Evolutionary conservation across 1,140 invertebrate species (phyloP), one percentile per base, ranked within the genome.

Genomic region (Drosophila rufa): DNA sequence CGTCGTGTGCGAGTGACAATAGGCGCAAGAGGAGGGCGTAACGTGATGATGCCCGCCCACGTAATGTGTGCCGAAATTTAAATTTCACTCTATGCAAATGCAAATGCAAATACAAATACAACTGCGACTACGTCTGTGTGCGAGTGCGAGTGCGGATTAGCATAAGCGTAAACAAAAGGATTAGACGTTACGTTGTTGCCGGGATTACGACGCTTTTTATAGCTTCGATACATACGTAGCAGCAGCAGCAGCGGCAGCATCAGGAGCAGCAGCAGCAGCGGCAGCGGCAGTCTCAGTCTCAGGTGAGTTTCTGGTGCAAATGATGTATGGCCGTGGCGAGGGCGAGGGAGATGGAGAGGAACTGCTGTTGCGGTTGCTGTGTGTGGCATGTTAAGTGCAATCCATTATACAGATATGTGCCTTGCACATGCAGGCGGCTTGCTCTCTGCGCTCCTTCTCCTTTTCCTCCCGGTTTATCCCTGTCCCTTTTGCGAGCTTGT

Each of bases 321-420:
- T 86, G 82, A 91, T 86, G 87, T 73, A 86, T 86, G 83, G 76
- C 82, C 73, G 45, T 45, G 38, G n/a, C 15, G 53, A 38, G 6
- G 15, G 76, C 30, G 25, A 11, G 33, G 25, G 43, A 55, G 53
- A 38, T 4, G 15, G 76, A 38, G 25, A 11, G 33, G 25, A 48
- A 55, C 58, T 80, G 51, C 75, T 68, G 47, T 91, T 91, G 86
- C 70, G 86, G 86, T 77, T 86, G 79, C 53, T 79, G 70, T 74
- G 71, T 83, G 80, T 81, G 82, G 82, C 87, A 91, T 87, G 87
- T 91, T 87, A 91, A 87, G 87, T 91, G 87, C 87, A 91, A 91
- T 91, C 78, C 87, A 91, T 91, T 91, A 91, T 90, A 82, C 73
- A 81, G 77, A 89, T 87, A 87, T 74, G 80, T 57, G 73, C 74